These are phyloP conservation scores for Eulemur rubriventer DNA, from an alignment of 2,797 vertebrate genomes.

Conservation along the genomic window DNA sequence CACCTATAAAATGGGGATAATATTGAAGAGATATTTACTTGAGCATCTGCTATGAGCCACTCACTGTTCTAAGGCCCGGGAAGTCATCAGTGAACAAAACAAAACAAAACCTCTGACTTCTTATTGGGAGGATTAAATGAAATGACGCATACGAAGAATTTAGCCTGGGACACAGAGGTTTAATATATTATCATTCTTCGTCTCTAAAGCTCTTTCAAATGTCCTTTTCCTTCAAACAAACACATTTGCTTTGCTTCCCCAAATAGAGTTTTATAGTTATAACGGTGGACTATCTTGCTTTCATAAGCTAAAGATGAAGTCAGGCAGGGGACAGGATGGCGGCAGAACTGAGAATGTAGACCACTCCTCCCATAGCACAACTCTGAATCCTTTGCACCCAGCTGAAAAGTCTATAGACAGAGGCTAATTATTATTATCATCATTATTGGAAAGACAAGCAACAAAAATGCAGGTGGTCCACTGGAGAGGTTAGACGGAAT, in stretches of 20 bases:
- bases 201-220: not conserved
- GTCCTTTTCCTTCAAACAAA: not conserved
- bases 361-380: not conserved
- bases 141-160: not conserved
- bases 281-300: not conserved
- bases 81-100: not conserved
- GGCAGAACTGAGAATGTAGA: not conserved
- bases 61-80: not conserved
- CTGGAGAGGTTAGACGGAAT: not conserved
- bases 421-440: not conserved
- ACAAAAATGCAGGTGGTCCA: not conserved
- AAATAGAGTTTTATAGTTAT: not conserved
- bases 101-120: not conserved
- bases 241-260: not conserved
- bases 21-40: not conserved
- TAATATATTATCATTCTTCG: too few relatives aligned
- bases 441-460: not conserved
- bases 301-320: not conserved
- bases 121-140: not conserved
- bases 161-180: not conserved
- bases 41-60: not conserved
- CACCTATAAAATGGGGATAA: not conserved
- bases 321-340: too few relatives aligned
- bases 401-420: not conserved
- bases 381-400: not conserved